Conservation (phyloP, 2,113 vertebrate species). For the Acrocephalus kingi region DNA sequence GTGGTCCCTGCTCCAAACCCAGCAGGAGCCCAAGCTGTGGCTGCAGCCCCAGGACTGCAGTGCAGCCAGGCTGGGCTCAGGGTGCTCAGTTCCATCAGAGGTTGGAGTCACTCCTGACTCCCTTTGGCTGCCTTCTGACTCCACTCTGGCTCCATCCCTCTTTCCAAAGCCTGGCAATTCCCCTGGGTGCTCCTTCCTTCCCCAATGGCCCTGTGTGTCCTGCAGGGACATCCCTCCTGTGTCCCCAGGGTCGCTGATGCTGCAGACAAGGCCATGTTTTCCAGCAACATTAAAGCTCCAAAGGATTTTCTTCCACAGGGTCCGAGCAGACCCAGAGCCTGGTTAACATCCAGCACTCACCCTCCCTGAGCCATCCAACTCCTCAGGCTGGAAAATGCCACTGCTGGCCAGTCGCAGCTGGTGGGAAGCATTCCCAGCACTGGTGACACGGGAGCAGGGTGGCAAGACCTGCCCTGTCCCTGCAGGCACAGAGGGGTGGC, state of each 20-base stretch:
- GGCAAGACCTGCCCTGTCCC: not conserved
- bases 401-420: not conserved
- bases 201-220: accelerated
- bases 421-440: not conserved
- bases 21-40: not conserved
- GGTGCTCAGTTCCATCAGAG: not conserved
- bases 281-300: not conserved
- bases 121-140: not conserved
- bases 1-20: not conserved
- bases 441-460: accelerated
- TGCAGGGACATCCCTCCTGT: not conserved
- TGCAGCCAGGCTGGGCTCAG: accelerated
- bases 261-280: accelerated
- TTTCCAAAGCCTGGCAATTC: not conserved
- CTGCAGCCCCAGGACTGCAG: not conserved
- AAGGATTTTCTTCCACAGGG: not conserved
- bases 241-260: not conserved
- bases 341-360: not conserved
- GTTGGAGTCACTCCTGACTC: not conserved
- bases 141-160: not conserved
- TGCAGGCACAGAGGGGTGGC: not conserved
- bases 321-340: not conserved
- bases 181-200: not conserved
- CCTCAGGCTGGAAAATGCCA: not conserved
- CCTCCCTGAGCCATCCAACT: not conserved